phyloP scores from a whole-genome alignment of 2,888 invertebrate genomes.

The Danaus chrysippus region DNA sequence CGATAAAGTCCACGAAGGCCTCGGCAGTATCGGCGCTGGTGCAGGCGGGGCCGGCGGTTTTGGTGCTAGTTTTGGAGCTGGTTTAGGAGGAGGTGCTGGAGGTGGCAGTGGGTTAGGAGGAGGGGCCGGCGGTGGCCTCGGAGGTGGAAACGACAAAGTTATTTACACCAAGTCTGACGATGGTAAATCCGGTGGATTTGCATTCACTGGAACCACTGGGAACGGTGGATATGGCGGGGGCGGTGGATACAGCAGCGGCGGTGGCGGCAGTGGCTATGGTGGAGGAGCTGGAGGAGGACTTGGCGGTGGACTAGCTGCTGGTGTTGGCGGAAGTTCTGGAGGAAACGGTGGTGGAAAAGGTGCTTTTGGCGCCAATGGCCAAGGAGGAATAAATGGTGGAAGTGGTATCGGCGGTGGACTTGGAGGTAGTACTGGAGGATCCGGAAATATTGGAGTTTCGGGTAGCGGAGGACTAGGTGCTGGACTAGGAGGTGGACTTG shows the following conservation, averaged over 20 bases:
- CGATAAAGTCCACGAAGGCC: conserved; percentile 49
- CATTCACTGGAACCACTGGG: conserved; percentile 61
- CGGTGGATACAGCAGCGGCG: conserved; percentile 55
- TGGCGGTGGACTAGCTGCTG: conserved; percentile 39
- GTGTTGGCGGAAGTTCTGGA: conserved; percentile 25
- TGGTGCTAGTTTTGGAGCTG: conserved; percentile 52
- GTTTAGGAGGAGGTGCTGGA: conserved; percentile 51
- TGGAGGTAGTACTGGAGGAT: conserved; percentile 23
- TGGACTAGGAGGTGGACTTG: conserved; percentile 23
- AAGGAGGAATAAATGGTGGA: conserved; percentile 24
- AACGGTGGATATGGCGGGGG: conserved; percentile 68
- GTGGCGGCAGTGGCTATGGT: conserved; percentile 51
- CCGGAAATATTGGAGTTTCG: conserved; percentile 20
- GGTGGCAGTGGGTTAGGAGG: conserved; percentile 37
- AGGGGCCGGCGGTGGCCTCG: conserved; percentile 32
- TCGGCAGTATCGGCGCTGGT: conserved; percentile 27
- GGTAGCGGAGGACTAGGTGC: conserved; percentile 23
- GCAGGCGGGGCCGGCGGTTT: conserved; percentile 51
- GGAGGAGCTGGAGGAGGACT: conserved; percentile 43
- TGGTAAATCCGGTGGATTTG: conserved; percentile 69
- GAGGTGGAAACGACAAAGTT: conserved; percentile 42
- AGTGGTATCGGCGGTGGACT: conserved; percentile 23
- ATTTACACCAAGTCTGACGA: conserved; percentile 63
- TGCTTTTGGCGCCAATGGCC: conserved; percentile 31
- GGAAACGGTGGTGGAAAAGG: conserved; percentile 29